These are phyloP conservation scores for Melanophora roralis DNA, from an alignment of 2,888 invertebrate species.

Conservation along the genomic window DNA sequence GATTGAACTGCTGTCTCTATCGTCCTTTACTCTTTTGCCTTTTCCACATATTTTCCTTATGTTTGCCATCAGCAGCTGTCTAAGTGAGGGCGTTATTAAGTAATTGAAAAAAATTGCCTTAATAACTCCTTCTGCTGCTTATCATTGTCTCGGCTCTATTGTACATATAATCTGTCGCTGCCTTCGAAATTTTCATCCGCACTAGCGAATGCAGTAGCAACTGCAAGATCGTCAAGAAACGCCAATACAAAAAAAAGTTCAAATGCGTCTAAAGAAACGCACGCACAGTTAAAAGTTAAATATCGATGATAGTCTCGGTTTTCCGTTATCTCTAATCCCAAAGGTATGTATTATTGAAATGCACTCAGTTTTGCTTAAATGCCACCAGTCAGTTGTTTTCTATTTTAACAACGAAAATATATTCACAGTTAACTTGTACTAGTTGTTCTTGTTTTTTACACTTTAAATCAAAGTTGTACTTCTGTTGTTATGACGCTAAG, in stretches of 20 bases:
- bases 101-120: constrained; percentile 21
- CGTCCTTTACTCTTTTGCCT: constrained; percentile 9
- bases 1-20: not conserved
- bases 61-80: not conserved
- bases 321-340: not conserved
- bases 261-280: not conserved
- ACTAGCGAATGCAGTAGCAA: not conserved
- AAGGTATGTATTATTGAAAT: constrained; percentile 47
- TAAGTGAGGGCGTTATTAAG: constrained; percentile 4
- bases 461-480: not conserved
- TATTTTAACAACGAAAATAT: no score
- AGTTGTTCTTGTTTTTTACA: not conserved
- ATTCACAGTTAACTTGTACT: constrained; percentile 14
- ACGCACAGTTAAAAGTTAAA: no score
- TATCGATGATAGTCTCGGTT: no score
- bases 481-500: not conserved
- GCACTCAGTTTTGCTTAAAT: no score
- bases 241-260: not conserved
- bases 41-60: not conserved
- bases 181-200: not conserved
- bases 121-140: constrained; percentile 13
- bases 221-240: not conserved
- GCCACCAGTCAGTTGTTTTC: no score
- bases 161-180: constrained; percentile 8
- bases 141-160: not conserved